Evolutionary conservation across 2,113 vertebrate species (phyloP).

Genomic region (Orthonyx spaldingii): DNA sequence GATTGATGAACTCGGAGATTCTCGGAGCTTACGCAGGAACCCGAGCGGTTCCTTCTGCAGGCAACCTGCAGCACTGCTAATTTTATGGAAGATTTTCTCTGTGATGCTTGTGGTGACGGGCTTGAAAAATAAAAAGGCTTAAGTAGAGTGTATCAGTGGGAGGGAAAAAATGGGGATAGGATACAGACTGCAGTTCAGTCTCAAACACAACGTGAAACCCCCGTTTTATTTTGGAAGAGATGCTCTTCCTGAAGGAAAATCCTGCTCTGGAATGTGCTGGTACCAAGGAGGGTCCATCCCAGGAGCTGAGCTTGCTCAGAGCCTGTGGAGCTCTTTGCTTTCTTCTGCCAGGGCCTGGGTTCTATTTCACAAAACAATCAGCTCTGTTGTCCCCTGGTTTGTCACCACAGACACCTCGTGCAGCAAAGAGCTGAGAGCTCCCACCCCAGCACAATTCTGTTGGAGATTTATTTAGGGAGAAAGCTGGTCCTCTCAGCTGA

Average conservation of each 20-base stretch:
- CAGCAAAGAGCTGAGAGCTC: background rate
- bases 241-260: background rate
- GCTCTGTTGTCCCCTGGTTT: background rate
- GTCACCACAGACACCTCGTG: background rate
- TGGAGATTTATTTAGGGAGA: background rate
- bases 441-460: background rate
- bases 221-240: background rate
- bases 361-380: background rate
- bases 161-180: background rate
- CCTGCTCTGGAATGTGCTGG: background rate
- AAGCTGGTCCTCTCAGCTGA: background rate
- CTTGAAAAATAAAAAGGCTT: background rate
- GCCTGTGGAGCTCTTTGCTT: background rate
- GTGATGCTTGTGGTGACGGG: background rate
- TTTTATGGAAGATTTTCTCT: background rate
- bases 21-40: background rate
- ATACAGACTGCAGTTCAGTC: background rate
- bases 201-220: fast-evolving
- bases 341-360: background rate
- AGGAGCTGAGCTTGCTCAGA: background rate
- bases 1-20: background rate
- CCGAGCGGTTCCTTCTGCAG: background rate
- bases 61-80: background rate
- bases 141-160: background rate
- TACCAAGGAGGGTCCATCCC: background rate